Evolutionary conservation across 1,140 invertebrate genomes (phyloP).

Genomic region (Sitobion miscanthi): DNA sequence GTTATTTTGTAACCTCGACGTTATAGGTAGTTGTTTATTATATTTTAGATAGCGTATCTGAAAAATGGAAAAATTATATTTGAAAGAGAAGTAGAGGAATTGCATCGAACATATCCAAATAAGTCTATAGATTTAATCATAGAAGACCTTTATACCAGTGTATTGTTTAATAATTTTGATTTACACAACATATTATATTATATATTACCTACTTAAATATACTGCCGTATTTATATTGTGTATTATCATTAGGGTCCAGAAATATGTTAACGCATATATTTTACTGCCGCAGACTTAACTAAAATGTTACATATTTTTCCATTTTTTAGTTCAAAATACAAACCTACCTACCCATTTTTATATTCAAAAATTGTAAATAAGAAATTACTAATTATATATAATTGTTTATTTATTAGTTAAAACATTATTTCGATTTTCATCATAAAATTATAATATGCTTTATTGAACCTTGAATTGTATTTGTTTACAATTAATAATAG

Average conservation of each 20-base stretch:
- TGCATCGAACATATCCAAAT: neutral
- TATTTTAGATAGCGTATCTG: constrained; percentile 32
- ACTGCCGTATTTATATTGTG: neutral
- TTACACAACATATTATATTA: neutral
- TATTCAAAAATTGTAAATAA: neutral
- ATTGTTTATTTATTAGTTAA: neutral
- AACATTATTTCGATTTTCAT: neutral
- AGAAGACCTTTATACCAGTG: neutral
- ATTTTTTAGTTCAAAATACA: neutral
- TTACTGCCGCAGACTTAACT: neutral
- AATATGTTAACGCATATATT: too few relatives aligned
- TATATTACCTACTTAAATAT: too few relatives aligned
- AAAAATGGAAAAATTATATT: constrained; percentile 49
- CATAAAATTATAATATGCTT: neutral
- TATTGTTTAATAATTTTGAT: neutral
- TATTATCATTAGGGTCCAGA: neutral
- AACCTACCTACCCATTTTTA: neutral
- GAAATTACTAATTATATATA: neutral
- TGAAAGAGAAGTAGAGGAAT: neutral
- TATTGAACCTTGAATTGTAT: neutral
- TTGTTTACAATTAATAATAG: neutral
- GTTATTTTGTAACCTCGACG: neutral
- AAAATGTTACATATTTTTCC: neutral
- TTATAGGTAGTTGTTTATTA: neutral
- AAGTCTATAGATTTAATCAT: constrained; percentile 17